Evolutionary conservation across 1,140 invertebrate species (phyloP).

Genomic region (Calliopsis andreniformis): DNA sequence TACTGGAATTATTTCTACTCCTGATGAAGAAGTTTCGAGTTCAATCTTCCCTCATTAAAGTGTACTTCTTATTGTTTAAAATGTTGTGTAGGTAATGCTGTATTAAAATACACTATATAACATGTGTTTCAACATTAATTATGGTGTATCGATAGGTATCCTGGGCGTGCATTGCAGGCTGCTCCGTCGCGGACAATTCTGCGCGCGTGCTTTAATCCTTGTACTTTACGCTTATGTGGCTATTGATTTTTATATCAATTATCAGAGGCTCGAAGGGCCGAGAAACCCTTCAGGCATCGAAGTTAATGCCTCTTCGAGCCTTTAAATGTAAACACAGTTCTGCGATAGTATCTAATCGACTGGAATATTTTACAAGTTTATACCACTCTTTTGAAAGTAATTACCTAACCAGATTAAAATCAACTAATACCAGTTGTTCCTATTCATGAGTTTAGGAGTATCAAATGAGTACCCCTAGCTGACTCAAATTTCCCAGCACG

Average conservation of each 20-base stretch:
- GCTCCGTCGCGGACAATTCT: constrained; percentile 10
- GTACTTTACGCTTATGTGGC: constrained; percentile 12
- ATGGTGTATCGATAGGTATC: constrained; percentile 24
- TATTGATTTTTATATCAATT: constrained; percentile 40
- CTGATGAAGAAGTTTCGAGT: no score
- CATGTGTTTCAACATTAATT: constrained; percentile 25
- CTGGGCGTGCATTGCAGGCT: background rate
- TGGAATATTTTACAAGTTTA: background rate
- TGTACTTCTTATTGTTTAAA: no score
- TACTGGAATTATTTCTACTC: no score
- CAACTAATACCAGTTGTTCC: no score
- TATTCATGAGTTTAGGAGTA: no score
- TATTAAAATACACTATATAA: no score
- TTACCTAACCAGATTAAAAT: no score
- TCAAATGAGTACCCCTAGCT: no score
- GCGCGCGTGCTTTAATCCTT: background rate
- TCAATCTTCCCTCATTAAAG: no score
- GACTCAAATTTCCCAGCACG: no score
- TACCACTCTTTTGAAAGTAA: no score
- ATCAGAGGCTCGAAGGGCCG: constrained; percentile 1
- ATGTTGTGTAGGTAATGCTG: no score
- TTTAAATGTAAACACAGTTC: constrained; percentile 27
- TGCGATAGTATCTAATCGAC: constrained; percentile 17
- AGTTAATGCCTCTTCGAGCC: background rate
- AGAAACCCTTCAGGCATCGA: background rate